Evolutionary conservation across 2,888 invertebrate species (phyloP).

Genomic region (Seira musarum): DNA sequence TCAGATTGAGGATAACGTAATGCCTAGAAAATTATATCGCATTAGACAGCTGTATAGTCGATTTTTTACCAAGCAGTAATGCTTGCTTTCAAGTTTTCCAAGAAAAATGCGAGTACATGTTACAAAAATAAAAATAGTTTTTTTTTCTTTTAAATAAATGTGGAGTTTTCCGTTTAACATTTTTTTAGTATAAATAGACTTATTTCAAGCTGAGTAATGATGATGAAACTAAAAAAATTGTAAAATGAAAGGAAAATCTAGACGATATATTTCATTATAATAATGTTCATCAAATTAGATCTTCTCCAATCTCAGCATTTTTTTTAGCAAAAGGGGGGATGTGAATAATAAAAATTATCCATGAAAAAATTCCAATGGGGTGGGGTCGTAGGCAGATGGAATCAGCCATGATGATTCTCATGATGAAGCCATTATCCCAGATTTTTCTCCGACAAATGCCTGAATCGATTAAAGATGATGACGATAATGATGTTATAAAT

Average conservation of each 20-base stretch:
- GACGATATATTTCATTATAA: slow-evolving; percentile 28
- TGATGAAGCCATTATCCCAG: slow-evolving; percentile 68
- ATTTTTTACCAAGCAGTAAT: not conserved
- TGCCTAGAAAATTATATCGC: not conserved
- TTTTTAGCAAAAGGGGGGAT: slow-evolving; percentile 22
- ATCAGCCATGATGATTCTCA: slow-evolving; percentile 66
- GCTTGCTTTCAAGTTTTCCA: not conserved
- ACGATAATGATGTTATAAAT: slow-evolving; percentile 55
- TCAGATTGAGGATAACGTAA: slow-evolving; percentile 11
- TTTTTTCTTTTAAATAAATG: not conserved
- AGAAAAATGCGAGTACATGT: not conserved
- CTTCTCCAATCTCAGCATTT: not conserved
- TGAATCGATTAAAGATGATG: slow-evolving; percentile 57
- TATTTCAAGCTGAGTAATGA: not conserved
- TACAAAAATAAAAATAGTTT: not conserved
- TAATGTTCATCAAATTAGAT: not conserved
- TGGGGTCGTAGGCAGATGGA: slow-evolving; percentile 63
- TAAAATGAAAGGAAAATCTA: slow-evolving; percentile 38
- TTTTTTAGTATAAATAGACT: not conserved
- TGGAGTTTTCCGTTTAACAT: not conserved
- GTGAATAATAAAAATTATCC: not conserved
- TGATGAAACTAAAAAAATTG: not conserved
- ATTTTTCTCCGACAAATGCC: slow-evolving; percentile 66
- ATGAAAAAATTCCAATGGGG: slow-evolving; percentile 32
- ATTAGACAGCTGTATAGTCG: not conserved